Percentiles rank a stretch among this genome's conserved stretches.
Conservation (phyloP, 35 echinoderm and acorn worm genomes). For the Holothuria glaberrima region DNA sequence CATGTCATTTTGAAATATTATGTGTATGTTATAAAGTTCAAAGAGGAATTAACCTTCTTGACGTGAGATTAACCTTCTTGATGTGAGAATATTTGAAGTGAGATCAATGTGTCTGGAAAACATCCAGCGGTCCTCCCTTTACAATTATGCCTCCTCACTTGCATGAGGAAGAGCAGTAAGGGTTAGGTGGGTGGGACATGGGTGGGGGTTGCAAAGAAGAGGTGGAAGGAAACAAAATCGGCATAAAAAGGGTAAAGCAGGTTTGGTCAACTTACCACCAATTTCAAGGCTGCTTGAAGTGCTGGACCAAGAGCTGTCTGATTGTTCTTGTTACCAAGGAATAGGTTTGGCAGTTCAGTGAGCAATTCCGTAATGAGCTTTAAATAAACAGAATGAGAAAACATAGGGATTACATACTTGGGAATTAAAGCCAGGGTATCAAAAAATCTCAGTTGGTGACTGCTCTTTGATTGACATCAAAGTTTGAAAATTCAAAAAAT, state of each 20-base stretch:
- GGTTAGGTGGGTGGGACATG: no score
- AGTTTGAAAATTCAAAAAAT: no score
- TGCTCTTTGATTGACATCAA: no score
- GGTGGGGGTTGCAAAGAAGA: no score
- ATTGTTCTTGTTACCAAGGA: slow-evolving; percentile 85
- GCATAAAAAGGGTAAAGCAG: neutral
- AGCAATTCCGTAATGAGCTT: slow-evolving; percentile 86
- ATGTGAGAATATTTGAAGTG: neutral
- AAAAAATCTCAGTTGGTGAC: no score
- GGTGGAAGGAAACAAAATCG: no score
- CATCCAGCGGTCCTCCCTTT: neutral
- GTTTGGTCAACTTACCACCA: slow-evolving; percentile 77
- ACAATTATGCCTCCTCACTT: no score
- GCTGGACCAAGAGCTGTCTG: slow-evolving; percentile 95
- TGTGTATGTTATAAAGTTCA: no score
- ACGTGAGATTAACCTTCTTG: neutral
- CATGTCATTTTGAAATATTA: no score
- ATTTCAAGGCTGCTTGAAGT: slow-evolving; percentile 92
- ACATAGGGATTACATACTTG: neutral
- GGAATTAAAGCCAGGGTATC: neutral
- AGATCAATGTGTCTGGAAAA: neutral
- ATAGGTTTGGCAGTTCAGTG: slow-evolving; percentile 86
- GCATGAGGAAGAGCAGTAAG: no score
- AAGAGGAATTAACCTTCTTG: neutral
- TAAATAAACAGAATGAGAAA: neutral